Base-by-base conservation (phyloP, 2,888 invertebrate genomes). In the Leucophenga maculata region DNA sequence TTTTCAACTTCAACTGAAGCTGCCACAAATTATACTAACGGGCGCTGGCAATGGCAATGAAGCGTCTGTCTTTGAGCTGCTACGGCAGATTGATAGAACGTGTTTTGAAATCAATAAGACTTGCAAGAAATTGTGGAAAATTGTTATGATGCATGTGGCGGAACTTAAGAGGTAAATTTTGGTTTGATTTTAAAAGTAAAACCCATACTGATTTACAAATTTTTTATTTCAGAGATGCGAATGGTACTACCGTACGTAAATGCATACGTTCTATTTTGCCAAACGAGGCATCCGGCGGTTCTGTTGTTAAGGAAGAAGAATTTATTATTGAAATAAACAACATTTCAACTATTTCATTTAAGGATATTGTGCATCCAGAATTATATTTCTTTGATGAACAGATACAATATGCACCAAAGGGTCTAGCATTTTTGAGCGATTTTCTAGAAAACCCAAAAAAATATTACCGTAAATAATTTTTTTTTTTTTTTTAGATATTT, bases 391-490 rank as follows among this genome's bases (percentile, higher is more conserved):
- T 86, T 32, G 69, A 76, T 59, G 82, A 86, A 57, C 75, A 78
- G 1, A 79, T 86, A 32, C 82, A 84, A 60, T 74, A 71, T 73
- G 67, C 85, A 62, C 85, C 86, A n/a, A 77, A 73, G 18, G 86
- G 86, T 1, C 71, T 85, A 11, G 72, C 75, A 4, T 86, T 86
- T 50, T 71, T 86, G 16, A 67, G 71, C 9, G 68, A 67, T n/a
- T 85, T 86, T 70, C 54, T 86, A 3, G 54, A 68, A 3, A 70
- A 76, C 50, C 84, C 86, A 14, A 75, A 75, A 13, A 55, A 69
- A 68, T 50, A 39, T 39, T 39, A 6, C 8, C 39, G 39, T 9
- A 39, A 8, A 6, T 39, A 39, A 39, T 6, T 39, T 39, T 3
- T n/a, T n/a, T n/a, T n/a, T n/a, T n/a, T n/a, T n/a, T n/a, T n/a